Evolutionary conservation across 2,888 invertebrate species (phyloP).

Genomic region (Cartodere bifasciata): DNA sequence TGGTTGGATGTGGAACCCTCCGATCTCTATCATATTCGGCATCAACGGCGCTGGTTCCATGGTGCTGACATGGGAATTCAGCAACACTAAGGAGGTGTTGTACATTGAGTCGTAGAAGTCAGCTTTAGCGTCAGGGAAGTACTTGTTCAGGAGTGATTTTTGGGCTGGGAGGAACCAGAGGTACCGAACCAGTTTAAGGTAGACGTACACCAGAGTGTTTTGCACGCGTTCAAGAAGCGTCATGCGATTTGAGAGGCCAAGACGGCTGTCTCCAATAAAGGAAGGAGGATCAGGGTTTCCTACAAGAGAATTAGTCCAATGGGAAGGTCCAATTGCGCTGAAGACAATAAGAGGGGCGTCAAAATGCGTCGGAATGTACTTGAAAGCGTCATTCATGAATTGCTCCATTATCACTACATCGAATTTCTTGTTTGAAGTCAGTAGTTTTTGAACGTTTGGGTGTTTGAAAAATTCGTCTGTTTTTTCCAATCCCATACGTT

Average conservation of each 20-base stretch:
- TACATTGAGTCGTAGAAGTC: conserved; percentile 12
- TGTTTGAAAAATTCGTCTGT: conserved; percentile 12
- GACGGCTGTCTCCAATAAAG: conserved; percentile 14
- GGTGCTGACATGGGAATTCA: conserved; percentile 22
- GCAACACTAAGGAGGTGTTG: conserved; percentile 16
- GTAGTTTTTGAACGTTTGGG: conserved; percentile 19
- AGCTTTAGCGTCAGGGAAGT: conserved; percentile 15
- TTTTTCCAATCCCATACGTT: conserved; percentile 4
- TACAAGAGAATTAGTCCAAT: conserved; percentile 18
- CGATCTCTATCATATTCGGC: too few relatives aligned
- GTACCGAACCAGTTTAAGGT: conserved; percentile 8
- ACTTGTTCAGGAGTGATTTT: conserved; percentile 12
- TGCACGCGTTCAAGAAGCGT: conserved; percentile 17
- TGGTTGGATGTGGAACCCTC: too few relatives aligned
- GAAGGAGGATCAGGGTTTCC: conserved; percentile 21
- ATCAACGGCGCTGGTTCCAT: too few relatives aligned
- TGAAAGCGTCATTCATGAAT: conserved; percentile 22
- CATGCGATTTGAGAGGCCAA: conserved; percentile 16
- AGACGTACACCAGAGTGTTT: conserved; percentile 14
- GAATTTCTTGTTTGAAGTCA: conserved; percentile 20
- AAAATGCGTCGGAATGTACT: conserved; percentile 18
- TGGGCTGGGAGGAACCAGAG: conserved; percentile 11
- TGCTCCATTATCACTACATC: conserved; percentile 25
- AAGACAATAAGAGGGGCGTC: conserved; percentile 20
- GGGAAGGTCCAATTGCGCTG: conserved; percentile 15